Percentiles rank a stretch among this genome's conserved stretches.
These are phyloP conservation scores for Squalus acanthias DNA, from an alignment of 2,797 vertebrate species.

Conservation along the genomic window DNA sequence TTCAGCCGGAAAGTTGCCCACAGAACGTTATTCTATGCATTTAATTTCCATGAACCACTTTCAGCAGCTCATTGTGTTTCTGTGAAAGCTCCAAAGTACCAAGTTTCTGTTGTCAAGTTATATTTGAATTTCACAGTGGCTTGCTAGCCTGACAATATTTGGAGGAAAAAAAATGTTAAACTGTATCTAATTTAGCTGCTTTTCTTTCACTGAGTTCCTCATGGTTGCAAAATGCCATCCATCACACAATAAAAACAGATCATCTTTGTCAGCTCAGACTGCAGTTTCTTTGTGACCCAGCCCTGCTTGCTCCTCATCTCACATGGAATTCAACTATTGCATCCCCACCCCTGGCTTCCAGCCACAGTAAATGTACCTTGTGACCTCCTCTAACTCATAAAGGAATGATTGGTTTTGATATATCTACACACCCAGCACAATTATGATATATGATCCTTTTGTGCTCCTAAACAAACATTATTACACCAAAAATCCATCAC, in stretches of 20 bases:
- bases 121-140: conserved; percentile 15
- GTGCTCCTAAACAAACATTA: conserved; percentile 30
- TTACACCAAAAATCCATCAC: conserved; percentile 17
- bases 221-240: background rate
- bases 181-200: background rate
- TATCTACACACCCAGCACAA: conserved; percentile 14
- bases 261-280: background rate
- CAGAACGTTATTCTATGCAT: background rate
- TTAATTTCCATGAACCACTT: background rate
- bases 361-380: background rate
- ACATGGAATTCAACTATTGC: background rate
- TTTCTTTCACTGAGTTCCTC: background rate
- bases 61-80: background rate
- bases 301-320: background rate
- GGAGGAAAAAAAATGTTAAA: background rate
- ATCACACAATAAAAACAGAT: background rate
- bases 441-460: conserved; percentile 19
- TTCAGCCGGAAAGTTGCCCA: background rate
- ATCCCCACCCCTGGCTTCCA: conserved; percentile 15
- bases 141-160: background rate
- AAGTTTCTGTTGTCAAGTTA: background rate
- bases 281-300: background rate
- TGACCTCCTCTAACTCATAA: background rate
- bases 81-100: background rate
- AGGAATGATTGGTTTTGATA: conserved; percentile 21